phyloP scores from a whole-genome alignment of 2,888 invertebrate species.

The Sericinus montela region DNA sequence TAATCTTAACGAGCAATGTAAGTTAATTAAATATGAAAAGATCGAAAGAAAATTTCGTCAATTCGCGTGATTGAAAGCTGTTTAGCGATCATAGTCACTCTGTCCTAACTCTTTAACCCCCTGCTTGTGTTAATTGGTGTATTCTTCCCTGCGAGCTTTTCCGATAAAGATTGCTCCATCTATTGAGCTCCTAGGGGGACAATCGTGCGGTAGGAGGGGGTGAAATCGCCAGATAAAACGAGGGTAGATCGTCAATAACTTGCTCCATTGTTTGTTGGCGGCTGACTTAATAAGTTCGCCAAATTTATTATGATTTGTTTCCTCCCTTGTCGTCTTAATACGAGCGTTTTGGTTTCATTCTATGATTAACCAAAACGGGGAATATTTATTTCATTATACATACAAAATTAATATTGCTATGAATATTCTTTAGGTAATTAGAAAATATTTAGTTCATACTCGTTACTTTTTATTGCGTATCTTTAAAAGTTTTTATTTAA shows the following conservation, averaged over 20 bases:
- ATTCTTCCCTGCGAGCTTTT: slow-evolving; percentile 63
- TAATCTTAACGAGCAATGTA: background rate
- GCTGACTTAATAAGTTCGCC: slow-evolving; percentile 75
- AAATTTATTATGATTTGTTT: slow-evolving; percentile 77
- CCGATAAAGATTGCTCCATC: slow-evolving; percentile 70
- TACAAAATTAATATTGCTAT: background rate
- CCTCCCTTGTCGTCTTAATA: slow-evolving; percentile 69
- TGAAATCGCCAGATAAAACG: slow-evolving; percentile 57
- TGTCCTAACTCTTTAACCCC: slow-evolving; percentile 39
- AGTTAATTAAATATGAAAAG: slow-evolving; percentile 5
- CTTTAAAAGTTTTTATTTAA: no score
- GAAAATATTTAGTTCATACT: no score
- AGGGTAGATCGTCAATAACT: slow-evolving; percentile 75
- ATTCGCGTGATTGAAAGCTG: slow-evolving; percentile 14
- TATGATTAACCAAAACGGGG: slow-evolving; percentile 23
- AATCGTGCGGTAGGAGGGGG: slow-evolving; percentile 32
- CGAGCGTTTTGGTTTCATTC: slow-evolving; percentile 50
- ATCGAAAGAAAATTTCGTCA: slow-evolving; percentile 14
- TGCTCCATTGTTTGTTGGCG: slow-evolving; percentile 74
- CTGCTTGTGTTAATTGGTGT: slow-evolving; percentile 64
- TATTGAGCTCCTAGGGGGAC: slow-evolving; percentile 44
- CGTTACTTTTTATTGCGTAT: background rate
- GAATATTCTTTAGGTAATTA: no score
- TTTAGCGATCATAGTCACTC: slow-evolving; percentile 22
- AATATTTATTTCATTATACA: slow-evolving; percentile 19